phyloP scores from a whole-genome alignment of 2,888 invertebrate genomes.

The Anticlea derivata region DNA sequence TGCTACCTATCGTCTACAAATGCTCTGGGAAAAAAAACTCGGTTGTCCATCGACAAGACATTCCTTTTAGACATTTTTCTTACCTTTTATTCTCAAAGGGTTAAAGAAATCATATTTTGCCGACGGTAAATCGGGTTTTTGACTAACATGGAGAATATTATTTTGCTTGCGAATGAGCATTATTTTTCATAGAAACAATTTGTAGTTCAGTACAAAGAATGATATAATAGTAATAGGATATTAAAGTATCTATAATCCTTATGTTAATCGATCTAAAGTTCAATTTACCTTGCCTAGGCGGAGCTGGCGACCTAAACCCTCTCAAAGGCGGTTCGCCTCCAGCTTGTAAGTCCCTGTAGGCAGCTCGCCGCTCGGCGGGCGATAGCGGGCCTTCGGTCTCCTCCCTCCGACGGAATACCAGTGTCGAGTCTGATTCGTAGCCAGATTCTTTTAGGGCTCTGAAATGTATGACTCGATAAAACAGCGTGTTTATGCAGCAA shows the following conservation, averaged over 20 bases:
- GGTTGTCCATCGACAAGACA: too few species aligned
- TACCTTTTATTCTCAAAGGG: too few species aligned
- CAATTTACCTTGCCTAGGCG: constrained; percentile 77
- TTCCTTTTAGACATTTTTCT: too few species aligned
- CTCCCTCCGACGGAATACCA: constrained; percentile 92
- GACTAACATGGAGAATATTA: too few species aligned
- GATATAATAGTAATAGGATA: too few species aligned
- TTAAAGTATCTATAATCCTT: background rate
- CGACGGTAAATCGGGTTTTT: too few species aligned
- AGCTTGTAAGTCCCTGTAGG: constrained; percentile 94
- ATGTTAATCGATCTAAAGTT: background rate
- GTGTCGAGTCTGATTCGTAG: constrained; percentile 95
- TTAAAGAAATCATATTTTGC: too few species aligned
- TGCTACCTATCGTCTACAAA: too few species aligned
- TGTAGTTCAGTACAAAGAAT: too few species aligned
- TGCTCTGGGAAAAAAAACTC: too few species aligned
- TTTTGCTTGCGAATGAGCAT: too few species aligned
- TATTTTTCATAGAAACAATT: too few species aligned
- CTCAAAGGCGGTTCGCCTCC: constrained; percentile 97
- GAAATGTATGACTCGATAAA: constrained; percentile 16
- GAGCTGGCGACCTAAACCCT: constrained; percentile 95
- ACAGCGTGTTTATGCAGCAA: background rate
- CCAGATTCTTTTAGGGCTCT: constrained; percentile 89
- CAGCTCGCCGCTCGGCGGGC: constrained; percentile 92
- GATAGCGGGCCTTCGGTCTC: constrained; percentile 87